Evolutionary conservation across 23 tunicate species (phyloP), one percentile per base, ranked within the genome.

Genomic region (Phallusia fumigata): DNA sequence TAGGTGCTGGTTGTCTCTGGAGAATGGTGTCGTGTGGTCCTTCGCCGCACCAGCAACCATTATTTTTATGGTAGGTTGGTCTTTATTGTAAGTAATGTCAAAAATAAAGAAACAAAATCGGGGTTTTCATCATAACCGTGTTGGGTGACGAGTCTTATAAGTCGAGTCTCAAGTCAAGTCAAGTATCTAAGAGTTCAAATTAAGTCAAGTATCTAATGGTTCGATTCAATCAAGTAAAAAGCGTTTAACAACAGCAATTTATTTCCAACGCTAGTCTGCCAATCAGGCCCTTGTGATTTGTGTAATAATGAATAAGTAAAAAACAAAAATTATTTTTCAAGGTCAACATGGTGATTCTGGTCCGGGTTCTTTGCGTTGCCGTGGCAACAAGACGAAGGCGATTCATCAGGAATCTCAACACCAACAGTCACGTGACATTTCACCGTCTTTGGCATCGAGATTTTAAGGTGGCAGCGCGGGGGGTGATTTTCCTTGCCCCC

Each of bases 1-100:
- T 24, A 87, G 90, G 36, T 87, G 90, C 58, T 87, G 90, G 90
- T 45, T 87, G 33, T 30, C 82, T 51, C 35, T 75, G 12, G 64
- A 82, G 24, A 76, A 80, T 53, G 86, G 86, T 30, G 73, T 87
- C 31, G 75, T 87, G 18, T 87, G 90, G 90, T 75, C 86, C 21
- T 87, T 87, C 50, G 86, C 86, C 33, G 90, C 73, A 74, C 90
- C 90, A 24, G 90, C 65, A 19, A 28, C 53, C 22, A 30, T 81
- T 51, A 65, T 87, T 16, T 50, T 87, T 0, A 36, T 82, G 81
- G 90, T 87, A 30, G 82, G 86, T 72, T 77, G 78, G 47, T 40
- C 47, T 40, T 40, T 40, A 3, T 40, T 40, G 47, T 40, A 40
- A 40, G 8, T 40, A 40, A 40, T 40, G 47, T n/a, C n/a, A n/a